These are phyloP conservation scores for Spondyliosoma cantharus DNA, from an alignment of 2,797 vertebrate genomes.

Conservation along the genomic window DNA sequence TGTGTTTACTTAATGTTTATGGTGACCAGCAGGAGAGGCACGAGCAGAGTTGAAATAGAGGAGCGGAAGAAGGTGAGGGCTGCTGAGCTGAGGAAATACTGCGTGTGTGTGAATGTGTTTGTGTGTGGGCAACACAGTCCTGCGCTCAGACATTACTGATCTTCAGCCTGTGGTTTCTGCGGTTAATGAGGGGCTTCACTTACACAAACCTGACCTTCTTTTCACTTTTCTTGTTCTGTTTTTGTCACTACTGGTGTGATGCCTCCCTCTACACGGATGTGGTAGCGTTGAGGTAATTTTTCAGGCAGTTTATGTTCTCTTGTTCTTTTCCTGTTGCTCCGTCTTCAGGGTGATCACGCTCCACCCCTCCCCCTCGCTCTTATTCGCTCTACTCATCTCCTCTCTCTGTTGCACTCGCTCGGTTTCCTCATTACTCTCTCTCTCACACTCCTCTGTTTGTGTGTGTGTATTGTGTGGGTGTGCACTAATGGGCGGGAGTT, in stretches of 20 bases:
- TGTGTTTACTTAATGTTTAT: constrained; percentile 71
- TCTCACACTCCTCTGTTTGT: constrained; percentile 75
- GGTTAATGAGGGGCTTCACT: constrained; percentile 17
- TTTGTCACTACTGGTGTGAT: not conserved
- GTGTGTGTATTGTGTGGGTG: constrained; percentile 84
- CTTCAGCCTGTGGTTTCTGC: constrained; percentile 29
- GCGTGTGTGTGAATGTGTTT: not conserved
- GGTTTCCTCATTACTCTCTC: constrained; percentile 75
- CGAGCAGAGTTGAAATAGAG: constrained; percentile 51
- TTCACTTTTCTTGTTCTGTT: not conserved
- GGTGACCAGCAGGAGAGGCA: constrained; percentile 55
- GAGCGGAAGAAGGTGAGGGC: constrained; percentile 64
- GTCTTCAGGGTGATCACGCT: constrained; percentile 69
- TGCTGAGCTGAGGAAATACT: constrained; percentile 35
- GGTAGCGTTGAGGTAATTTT: constrained; percentile 47
- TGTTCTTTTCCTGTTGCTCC: constrained; percentile 69
- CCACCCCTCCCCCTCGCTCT: constrained; percentile 69
- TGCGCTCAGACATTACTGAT: constrained; percentile 17
- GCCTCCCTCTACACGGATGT: constrained; percentile 24
- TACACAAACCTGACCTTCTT: not conserved
- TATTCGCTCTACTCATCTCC: constrained; percentile 69
- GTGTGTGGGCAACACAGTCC: not conserved
- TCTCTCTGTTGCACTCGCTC: constrained; percentile 69
- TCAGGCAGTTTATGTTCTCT: constrained; percentile 59
- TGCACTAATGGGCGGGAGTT: constrained; percentile 83